Evolutionary conservation across 2,888 invertebrate genomes (phyloP), one percentile per base, ranked within the genome.

Genomic region (Liopterus haemorrhoidalis): DNA sequence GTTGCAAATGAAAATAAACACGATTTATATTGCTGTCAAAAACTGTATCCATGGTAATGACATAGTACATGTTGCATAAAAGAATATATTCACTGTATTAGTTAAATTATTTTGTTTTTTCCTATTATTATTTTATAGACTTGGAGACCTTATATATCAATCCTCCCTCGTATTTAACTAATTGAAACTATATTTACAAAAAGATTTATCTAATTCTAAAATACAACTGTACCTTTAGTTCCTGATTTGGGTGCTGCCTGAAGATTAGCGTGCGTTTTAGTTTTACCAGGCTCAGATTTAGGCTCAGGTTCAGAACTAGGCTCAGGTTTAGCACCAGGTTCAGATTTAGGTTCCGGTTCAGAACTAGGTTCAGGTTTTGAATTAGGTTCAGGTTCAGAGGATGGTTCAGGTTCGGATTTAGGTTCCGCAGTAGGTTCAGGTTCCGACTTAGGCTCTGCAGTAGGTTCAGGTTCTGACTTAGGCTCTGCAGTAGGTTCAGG

Each of bases 361-460:
- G 64, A 62, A 28, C 60, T 63, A 0, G 70, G 64, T 52, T 73
- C 70, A 1, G 76, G 67, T 54, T 74, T 71, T 0, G 71, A 64
- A 41, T 49, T 60, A 3, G 57, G 64, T 59, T 60, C 66, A 50
- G 58, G 58, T 49, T 65, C 58, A n/a, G n/a, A n/a, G n/a, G 14
- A 67, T 59, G 69, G 64, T 57, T 67, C 66, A 19, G 68, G 59
- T 38, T 64, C 65, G 1, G 71, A 61, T 54, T 66, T 67, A 4
- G 70, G 64, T 55, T 70, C 57, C 16, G 64, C 58, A 41, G 59
- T 59, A 2, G 64, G 58, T 45, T 61, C 58, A 24, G 67, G 55
- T 41, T 63, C 56, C 0, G 68, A 63, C 45, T 66, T 59, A 0
- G 69, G 56, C n/a, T n/a, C n/a, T n/a, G n/a, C n/a, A 28, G 67